Evolutionary conservation across 2,888 invertebrate species (phyloP), one percentile per base, ranked within the genome.

Genomic region (Philhelius pedissequus): DNA sequence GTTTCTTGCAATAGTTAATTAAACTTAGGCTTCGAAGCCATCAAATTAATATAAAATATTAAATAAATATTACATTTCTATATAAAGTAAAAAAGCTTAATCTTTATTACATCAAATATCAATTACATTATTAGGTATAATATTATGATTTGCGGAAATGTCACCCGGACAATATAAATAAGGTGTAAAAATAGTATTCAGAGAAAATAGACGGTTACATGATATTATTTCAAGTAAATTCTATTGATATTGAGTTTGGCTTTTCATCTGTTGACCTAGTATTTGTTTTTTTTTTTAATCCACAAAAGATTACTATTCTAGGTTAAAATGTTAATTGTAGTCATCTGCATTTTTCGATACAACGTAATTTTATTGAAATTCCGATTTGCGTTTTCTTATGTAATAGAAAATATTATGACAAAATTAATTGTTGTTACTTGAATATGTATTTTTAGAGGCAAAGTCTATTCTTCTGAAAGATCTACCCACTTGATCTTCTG

Each of bases 81-180:
- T 27, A 48, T 84, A 70, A 76, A 71, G 84, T 84, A 84, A 60
- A 84, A 84, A 84, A 84, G 75, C 75, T 84, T 84, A 84, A 43
- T 48, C 48, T 84, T 84, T 84, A 84, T 84, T 84, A 80, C 80
- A 80, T 70, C 76, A 84, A 84, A 76, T 84, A 80, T 84, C 64
- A 78, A 70, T 84, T 84, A 84, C 70, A 75, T 80, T 84, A 69
- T 84, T 79, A 40, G 76, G 75, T 75, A 84, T 70, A 79, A 81
- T 70, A 71, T 62, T 82, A 73, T 45, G 68, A 69, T 48, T 52
- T 56, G 40, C 62, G 30, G 64, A 66, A 60, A 79, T 69, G 69
- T 74, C 58, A 70, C 58, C 43, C 43, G 56, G 32, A 43, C 56
- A 18, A 35, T 60, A 54, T 54, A 68, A 82, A 62, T 32, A 62